Evolutionary conservation across 2,797 vertebrate genomes (phyloP), one percentile per base, ranked within the genome.

Genomic region (Balearica regulorum): DNA sequence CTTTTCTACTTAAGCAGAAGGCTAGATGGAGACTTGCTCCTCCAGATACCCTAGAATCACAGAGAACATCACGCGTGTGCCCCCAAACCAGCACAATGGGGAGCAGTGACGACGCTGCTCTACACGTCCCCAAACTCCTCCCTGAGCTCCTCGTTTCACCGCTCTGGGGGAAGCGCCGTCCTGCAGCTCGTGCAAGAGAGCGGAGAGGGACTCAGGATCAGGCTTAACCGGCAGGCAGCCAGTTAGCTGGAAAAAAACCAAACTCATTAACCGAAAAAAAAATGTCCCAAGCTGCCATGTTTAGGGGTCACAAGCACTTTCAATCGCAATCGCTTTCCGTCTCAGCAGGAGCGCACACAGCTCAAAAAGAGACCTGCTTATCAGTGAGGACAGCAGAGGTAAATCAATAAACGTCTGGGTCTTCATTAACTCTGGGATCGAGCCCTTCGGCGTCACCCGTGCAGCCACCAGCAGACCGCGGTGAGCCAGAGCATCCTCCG

Each of bases 31-130:
- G 51, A 55, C 29, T 41, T 44, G 11, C 28, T 84, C 65, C 12
- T 69, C 35, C 49, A 43, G 48, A 39, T 29, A 17, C 9, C 6
- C 21, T 24, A 25, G 24, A 26, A 72, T 70, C 1, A 1, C 29
- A 54, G 22, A 37, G 37, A 62, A n/a, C 12, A 13, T 13, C 48
- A 10, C 0, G 1, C 2, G 13, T 25, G n/a, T 25, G 5, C 11
- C 43, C 88, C 62, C 55, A 39, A 14, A 33, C 6, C 24, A 15
- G 35, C 8, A 6, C 0, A 0, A 6, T 0, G 17, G 21, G 64
- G n/a, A 54, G 39, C 0, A 0, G 31, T 4, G 66, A 31, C 0
- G 1, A 2, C 5, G 21, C 22, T 77, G 78, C 22, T 44, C 14
- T 21, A 6, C 6, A 5, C 1, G 2, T 6, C 26, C 13, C 46